These are phyloP conservation scores for Rhyacophila evoluta DNA, from an alignment of 2,888 invertebrate species.

Conservation along the genomic window DNA sequence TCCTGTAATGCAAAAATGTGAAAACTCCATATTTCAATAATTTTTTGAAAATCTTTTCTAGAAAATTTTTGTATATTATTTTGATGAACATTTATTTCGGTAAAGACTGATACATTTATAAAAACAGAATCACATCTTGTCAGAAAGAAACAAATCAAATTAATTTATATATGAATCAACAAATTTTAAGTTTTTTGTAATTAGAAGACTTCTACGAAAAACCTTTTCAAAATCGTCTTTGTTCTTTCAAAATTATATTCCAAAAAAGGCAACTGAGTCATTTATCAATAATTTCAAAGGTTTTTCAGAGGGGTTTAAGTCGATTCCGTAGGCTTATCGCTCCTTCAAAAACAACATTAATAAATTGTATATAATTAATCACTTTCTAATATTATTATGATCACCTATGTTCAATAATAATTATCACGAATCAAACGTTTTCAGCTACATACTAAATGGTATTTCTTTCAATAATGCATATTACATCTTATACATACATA, in stretches of 20 bases:
- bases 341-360: neutral
- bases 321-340: neutral
- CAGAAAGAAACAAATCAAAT: neutral
- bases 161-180: too few relatives aligned
- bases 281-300: neutral
- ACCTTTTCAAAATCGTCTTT: too few relatives aligned
- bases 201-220: too few relatives aligned
- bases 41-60: too few relatives aligned
- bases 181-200: too few relatives aligned
- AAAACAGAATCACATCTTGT: neutral
- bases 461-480: slow-evolving; percentile 1
- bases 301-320: neutral
- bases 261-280: neutral
- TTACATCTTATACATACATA: neutral
- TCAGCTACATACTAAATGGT: slow-evolving; percentile 4
- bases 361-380: slow-evolving; percentile 1
- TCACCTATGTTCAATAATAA: neutral
- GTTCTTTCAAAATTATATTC: too few relatives aligned
- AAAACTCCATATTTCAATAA: neutral
- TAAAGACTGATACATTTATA: neutral
- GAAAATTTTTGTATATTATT: too few relatives aligned
- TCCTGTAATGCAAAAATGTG: neutral
- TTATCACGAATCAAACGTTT: slow-evolving; percentile 23
- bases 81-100: neutral
- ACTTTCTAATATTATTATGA: slow-evolving; percentile 15